phyloP scores from a whole-genome alignment of 2,888 invertebrate species.

The Hyppa rectilinea region DNA sequence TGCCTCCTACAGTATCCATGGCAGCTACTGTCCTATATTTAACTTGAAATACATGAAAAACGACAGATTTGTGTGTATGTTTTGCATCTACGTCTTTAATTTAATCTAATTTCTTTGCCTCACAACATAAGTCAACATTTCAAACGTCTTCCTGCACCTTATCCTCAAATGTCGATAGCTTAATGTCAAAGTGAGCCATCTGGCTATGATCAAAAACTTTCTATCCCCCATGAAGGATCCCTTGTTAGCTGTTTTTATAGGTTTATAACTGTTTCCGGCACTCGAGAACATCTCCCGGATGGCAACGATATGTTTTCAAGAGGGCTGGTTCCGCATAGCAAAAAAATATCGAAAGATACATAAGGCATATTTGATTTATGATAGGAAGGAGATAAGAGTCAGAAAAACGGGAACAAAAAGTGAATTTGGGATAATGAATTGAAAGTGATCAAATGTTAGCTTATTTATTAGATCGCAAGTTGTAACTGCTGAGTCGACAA shows the following conservation, averaged over 20 bases:
- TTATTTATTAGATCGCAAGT: background rate
- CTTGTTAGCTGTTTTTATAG: constrained; percentile 78
- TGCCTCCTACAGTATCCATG: constrained; percentile 5
- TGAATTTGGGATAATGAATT: constrained; percentile 1
- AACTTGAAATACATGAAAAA: constrained; percentile 15
- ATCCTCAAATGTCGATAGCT: constrained; percentile 41
- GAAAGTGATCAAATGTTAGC: constrained; percentile 19
- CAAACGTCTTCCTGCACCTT: constrained; percentile 47
- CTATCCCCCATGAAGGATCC: constrained; percentile 65
- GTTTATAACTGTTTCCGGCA: constrained; percentile 81
- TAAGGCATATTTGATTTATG: constrained; percentile 61
- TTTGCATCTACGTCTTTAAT: constrained; percentile 17
- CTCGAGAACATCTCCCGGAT: constrained; percentile 80
- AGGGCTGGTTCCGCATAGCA: constrained; percentile 66
- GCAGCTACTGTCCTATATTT: constrained; percentile 17
- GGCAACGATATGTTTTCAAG: constrained; percentile 80
- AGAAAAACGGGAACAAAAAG: constrained; percentile 18
- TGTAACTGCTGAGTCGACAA: background rate
- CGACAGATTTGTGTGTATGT: background rate
- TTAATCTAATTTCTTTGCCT: constrained; percentile 29
- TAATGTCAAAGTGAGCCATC: constrained; percentile 62
- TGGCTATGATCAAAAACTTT: constrained; percentile 61
- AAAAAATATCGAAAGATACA: constrained; percentile 48
- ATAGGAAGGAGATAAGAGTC: constrained; percentile 38
- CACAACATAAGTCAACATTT: constrained; percentile 38